These are phyloP conservation scores for Argynnis bischoffii DNA, from an alignment of 2,888 invertebrate species.

Conservation along the genomic window DNA sequence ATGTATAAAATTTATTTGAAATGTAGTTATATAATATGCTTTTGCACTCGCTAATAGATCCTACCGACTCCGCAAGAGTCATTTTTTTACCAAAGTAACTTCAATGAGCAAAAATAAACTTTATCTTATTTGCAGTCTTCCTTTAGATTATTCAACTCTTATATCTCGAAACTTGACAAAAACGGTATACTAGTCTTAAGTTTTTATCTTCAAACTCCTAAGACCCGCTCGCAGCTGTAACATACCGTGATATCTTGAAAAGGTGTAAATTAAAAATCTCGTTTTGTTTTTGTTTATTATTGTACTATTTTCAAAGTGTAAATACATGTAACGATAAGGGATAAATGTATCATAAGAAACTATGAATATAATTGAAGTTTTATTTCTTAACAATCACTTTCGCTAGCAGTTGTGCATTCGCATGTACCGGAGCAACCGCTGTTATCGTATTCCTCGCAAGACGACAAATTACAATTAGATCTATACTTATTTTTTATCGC, in stretches of 20 bases:
- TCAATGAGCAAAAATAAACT: constrained; percentile 38
- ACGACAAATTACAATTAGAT: background rate
- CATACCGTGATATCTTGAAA: constrained; percentile 50
- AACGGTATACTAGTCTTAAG: constrained; percentile 57
- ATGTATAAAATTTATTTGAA: constrained; percentile 13
- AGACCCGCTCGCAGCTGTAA: constrained; percentile 53
- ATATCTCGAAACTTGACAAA: constrained; percentile 48
- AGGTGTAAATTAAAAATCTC: constrained; percentile 66
- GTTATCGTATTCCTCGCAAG: background rate
- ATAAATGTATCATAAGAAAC: constrained; percentile 79
- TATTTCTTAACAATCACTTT: constrained; percentile 43
- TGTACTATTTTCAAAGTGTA: constrained; percentile 74
- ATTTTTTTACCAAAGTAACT: constrained; percentile 71
- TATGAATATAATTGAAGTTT: constrained; percentile 69
- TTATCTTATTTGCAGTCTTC: constrained; percentile 55
- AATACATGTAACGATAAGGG: constrained; percentile 73
- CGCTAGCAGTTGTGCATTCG: constrained; percentile 29
- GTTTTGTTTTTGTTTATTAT: constrained; percentile 73
- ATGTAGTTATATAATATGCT: constrained; percentile 19
- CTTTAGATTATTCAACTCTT: constrained; percentile 46
- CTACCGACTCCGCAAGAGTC: constrained; percentile 48
- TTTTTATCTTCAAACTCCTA: constrained; percentile 47
- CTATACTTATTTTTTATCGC: constrained; percentile 16
- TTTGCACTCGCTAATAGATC: constrained; percentile 46
- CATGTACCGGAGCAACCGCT: constrained; percentile 9